Conservation (phyloP, 2,888 invertebrate species). For the Noctua pronuba region DNA sequence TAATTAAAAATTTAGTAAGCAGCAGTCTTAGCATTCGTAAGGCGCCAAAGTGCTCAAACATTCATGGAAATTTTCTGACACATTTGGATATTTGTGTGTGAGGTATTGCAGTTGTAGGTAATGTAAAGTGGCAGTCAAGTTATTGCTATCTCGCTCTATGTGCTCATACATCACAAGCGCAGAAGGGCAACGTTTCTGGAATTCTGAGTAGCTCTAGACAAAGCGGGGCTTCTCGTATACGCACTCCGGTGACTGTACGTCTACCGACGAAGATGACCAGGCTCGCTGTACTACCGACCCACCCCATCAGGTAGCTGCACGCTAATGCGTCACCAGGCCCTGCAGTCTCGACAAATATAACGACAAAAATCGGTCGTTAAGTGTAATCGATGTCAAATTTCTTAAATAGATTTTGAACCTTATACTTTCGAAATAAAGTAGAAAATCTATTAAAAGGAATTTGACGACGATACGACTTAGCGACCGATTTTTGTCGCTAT, state of each 20-base stretch:
- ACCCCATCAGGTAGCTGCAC: neutral
- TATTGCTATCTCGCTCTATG: conserved; percentile 24
- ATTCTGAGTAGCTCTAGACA: neutral
- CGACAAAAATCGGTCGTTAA: too few relatives aligned
- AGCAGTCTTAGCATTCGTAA: neutral
- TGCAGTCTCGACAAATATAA: too few relatives aligned
- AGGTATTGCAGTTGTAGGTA: conserved; percentile 35
- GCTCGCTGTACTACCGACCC: neutral
- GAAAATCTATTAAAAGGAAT: too few relatives aligned
- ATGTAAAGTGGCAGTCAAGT: conserved; percentile 5
- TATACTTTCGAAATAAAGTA: too few relatives aligned
- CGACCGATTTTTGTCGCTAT: too few relatives aligned
- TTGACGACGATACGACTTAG: too few relatives aligned
- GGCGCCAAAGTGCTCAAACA: conserved; percentile 13
- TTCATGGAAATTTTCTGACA: conserved; percentile 16
- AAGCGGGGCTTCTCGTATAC: neutral
- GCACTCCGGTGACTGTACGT: neutral
- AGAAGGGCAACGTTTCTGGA: conserved; percentile 7
- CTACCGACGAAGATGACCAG: too few relatives aligned
- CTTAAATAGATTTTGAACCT: too few relatives aligned
- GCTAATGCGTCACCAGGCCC: neutral
- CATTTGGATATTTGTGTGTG: conserved; percentile 20
- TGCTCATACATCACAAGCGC: neutral
- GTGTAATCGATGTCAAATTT: too few relatives aligned
- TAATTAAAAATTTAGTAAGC: neutral